Base-by-base conservation (phyloP, 2,113 vertebrate species). In the Phalacrocorax aristotelis region DNA sequence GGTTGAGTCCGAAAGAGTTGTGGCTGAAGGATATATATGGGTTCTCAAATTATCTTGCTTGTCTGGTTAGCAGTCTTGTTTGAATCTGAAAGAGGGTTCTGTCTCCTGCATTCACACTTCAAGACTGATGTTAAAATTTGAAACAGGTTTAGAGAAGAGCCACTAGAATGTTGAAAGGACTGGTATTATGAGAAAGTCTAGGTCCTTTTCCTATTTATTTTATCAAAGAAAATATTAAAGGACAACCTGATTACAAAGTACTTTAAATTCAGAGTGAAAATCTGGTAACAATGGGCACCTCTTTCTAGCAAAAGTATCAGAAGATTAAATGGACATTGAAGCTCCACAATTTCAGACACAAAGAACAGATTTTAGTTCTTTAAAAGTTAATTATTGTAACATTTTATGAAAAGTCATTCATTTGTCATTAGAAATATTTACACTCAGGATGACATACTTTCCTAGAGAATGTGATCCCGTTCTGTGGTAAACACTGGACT, bases 241-340 rank as follows among this genome's bases (percentile, higher is more conserved):
- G 64, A 57, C 64, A 87, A 66, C 71, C 83, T 93, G 83, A 93
- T 93, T 75, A 60, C 52, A 65, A 80, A 61, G 30, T 77, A 32
- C 72, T 94, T 88, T 38, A 91, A 89, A 80, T 91, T 89, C 68
- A 55, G 72, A 83, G 21, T 57, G 69, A 57, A 94, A 84, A 91
- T 93, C 90, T 87, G 84, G n/a, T 94, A 96, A 93, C 46, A 82
- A 19, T 87, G 60, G 68, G 13, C 81, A 81, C 32, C 48, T 95
- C 46, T 62, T 93, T 74, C 72, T 91, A 78, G 69, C 23, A 78
- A 78, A 84, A 70, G 49, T 48, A 75, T 87, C 69, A 49, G 55
- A 91, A 81, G 84, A 89, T 95, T 83, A 83, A 96, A 78, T 84
- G 42, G 64, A 81, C 9, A 0, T 55, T 89, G 69, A 71, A 84